phyloP scores from a whole-genome alignment of 2,113 vertebrate species.

The Promerops cafer region DNA sequence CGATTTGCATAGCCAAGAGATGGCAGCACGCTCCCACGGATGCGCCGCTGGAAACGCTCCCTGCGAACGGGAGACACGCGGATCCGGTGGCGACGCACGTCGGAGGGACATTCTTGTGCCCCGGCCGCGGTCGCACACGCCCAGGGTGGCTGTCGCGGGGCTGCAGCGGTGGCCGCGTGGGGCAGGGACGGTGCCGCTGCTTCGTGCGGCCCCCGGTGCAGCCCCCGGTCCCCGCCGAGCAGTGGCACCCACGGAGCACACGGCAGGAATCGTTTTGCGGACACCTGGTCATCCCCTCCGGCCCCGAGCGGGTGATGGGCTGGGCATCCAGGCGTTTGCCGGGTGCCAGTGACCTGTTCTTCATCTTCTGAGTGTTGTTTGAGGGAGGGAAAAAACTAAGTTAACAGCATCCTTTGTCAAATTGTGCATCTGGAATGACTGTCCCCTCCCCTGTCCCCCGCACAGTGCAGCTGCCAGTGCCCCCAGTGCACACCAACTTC shows the following conservation, averaged over 20 bases:
- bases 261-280: rapidly evolving
- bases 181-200: neutral
- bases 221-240: neutral
- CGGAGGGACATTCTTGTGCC: neutral
- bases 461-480: neutral
- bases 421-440: neutral
- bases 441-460: rapidly evolving
- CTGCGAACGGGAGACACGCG: rapidly evolving
- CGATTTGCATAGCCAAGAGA: slow-evolving; percentile 5
- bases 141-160: rapidly evolving
- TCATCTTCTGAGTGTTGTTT: neutral
- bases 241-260: rapidly evolving
- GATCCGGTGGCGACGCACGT: rapidly evolving
- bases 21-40: slow-evolving; percentile 33
- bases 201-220: neutral
- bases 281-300: rapidly evolving
- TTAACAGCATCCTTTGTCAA: neutral
- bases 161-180: rapidly evolving
- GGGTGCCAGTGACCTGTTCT: neutral
- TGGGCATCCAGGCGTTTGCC: neutral
- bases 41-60: neutral
- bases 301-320: rapidly evolving
- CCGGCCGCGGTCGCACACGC: neutral
- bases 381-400: rapidly evolving
- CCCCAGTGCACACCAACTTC: neutral